Conservation (phyloP, 2,888 invertebrate genomes). For the Scaptomyza parva region DNA sequence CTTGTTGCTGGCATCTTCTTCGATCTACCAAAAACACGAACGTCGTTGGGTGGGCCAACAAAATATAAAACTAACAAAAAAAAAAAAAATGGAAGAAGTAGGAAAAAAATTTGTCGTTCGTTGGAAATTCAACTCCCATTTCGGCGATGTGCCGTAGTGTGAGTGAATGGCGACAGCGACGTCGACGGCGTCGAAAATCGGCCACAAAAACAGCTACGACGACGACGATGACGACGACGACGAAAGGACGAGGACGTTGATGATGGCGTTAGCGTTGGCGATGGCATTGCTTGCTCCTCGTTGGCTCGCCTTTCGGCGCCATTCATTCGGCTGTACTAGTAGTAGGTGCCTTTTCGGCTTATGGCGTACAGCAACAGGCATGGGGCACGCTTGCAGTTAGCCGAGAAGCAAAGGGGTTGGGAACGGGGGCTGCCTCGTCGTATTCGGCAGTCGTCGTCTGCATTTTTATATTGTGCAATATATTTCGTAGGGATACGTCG, state of each 20-base stretch:
- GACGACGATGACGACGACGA: constrained; percentile 17
- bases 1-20: constrained; percentile 56
- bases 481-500: constrained; percentile 74
- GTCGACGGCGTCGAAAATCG: constrained; percentile 76
- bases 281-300: constrained; percentile 67
- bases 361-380: constrained; percentile 23
- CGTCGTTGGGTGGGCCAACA: constrained; percentile 38
- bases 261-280: constrained; percentile 31
- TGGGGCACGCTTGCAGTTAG: constrained; percentile 9
- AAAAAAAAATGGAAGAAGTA: constrained; percentile 46
- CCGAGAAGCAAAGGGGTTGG: not conserved
- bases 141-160: constrained; percentile 16
- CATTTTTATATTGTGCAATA: constrained; percentile 79
- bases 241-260: constrained; percentile 27
- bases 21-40: constrained; percentile 70
- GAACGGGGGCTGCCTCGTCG: constrained; percentile 26
- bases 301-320: constrained; percentile 70
- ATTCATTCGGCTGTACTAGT: constrained; percentile 45
- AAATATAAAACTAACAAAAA: constrained; percentile 50
- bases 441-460: constrained; percentile 75
- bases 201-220: constrained; percentile 73
- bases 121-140: constrained; percentile 58
- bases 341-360: constrained; percentile 75
- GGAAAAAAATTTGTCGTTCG: constrained; percentile 67
- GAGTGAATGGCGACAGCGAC: constrained; percentile 9